Base-by-base conservation (phyloP, 2,113 vertebrate genomes). In the Anarhynchus alexandrinus region DNA sequence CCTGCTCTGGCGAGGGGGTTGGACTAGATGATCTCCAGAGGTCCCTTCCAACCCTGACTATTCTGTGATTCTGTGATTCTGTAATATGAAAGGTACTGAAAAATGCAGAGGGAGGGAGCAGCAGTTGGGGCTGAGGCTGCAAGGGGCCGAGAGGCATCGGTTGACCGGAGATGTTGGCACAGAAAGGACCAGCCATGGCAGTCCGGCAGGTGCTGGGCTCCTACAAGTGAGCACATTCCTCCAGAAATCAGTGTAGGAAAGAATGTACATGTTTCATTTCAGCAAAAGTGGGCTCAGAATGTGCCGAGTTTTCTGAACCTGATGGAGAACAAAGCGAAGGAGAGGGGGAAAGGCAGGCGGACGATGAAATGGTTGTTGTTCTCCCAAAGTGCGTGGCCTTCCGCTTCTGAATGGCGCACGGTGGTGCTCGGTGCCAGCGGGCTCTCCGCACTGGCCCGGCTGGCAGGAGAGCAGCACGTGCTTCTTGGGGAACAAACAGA, bases 391-490 rank as follows among this genome's bases (percentile, higher is more conserved):
- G 12, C 21, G 20, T 3, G 30, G 18, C 51, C 27, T 40, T 25
- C 19, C 1, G 1, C 27, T 55, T 55, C 45, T 17, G 40, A 57
- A 30, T 2, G 43, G 29, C 34, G 12, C 38, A 3, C 0, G 5
- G 40, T 55, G 12, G 5, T 1, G 16, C 47, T 23, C 0, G 1
- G 16, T 51, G 54, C 17, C 66, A 17, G 36, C 0, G 3, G 40
- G 47, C 22, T 72, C 32, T 43, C 4, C 3, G 2, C n/a, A 2
- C 30, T 6, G 7, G 4, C 17, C 26, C 0, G 0, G 20, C 52
- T 57, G 8, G 0, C 54, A 8, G 58, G 59, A 38, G 27, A 78
- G 30, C 52, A 26, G 40, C 27, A 2, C 3, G 2, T 55, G 47
- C 52, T 61, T 25, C 30, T 34, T 12, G 38, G 36, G 78, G 54